A percentile compares a stretch with the other conserved stretches of the same genome.
Evolutionary conservation across 1,140 invertebrate species (phyloP).

Genomic region (Pteromalus puparum): DNA sequence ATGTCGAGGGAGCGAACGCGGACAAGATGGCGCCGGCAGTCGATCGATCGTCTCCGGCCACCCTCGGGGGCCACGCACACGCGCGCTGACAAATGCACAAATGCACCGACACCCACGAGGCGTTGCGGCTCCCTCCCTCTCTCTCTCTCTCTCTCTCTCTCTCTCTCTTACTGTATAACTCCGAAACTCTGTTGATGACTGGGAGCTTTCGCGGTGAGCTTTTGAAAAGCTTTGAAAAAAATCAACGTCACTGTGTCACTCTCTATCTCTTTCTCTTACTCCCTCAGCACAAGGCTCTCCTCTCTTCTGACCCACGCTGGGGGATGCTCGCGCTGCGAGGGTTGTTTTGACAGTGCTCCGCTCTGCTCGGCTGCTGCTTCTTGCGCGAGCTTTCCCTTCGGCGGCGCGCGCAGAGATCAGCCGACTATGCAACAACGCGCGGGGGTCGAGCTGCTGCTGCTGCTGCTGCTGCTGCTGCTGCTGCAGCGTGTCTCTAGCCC

Average conservation of each 20-base stretch:
- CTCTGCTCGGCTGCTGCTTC: constrained; percentile 7
- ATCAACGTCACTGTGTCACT: not conserved
- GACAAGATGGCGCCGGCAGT: not conserved
- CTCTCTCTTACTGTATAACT: not conserved
- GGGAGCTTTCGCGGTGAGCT: not conserved
- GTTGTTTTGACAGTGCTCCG: constrained; percentile 48
- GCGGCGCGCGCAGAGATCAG: not conserved
- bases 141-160: not conserved
- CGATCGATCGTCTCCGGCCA: constrained; percentile 15
- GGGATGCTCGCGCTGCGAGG: constrained; percentile 17
- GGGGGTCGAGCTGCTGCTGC: constrained; percentile 1
- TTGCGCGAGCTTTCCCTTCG: constrained; percentile 8
- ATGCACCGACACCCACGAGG: constrained; percentile 16
- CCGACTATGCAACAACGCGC: no score
- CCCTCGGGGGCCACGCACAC: constrained; percentile 40
- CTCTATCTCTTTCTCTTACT: not conserved
- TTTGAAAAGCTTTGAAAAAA: no score
- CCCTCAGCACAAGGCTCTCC: not conserved
- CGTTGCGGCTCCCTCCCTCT: constrained; percentile 16
- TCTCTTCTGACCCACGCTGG: not conserved
- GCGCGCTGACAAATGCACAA: no score
- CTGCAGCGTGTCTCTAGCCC: constrained; percentile 34
- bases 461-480: constrained; percentile 14
- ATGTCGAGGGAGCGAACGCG: not conserved
- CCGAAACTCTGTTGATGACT: not conserved